Evolutionary conservation across 2,113 vertebrate genomes (phyloP).

Genomic region (Polypterus senegalus): DNA sequence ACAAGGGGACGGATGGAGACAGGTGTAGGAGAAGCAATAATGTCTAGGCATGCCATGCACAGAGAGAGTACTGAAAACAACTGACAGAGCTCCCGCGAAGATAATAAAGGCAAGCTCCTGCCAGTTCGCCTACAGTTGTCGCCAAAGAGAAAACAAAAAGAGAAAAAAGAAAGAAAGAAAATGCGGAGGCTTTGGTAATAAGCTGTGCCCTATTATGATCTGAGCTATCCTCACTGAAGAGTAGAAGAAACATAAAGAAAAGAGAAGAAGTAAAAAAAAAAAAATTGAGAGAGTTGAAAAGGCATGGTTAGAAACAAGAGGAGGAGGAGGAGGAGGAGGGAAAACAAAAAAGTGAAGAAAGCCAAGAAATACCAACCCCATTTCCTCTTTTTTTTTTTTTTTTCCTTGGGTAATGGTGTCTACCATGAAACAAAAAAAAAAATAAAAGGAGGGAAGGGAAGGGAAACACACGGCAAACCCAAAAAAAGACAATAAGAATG

Average conservation of each 20-base stretch:
- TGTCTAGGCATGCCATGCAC: slow-evolving; percentile 85
- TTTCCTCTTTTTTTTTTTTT: slow-evolving; percentile 57
- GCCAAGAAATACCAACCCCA: slow-evolving; percentile 68
- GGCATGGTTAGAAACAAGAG: slow-evolving; percentile 37
- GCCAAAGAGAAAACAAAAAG: slow-evolving; percentile 44
- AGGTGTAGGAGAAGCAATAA: slow-evolving; percentile 37
- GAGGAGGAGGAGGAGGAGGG: slow-evolving; percentile 36
- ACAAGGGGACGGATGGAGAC: slow-evolving; percentile 36
- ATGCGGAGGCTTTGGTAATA: slow-evolving; percentile 46
- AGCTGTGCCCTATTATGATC: slow-evolving; percentile 43
- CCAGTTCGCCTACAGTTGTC: slow-evolving; percentile 67
- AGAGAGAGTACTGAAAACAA: slow-evolving; percentile 56
- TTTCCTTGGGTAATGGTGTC: slow-evolving; percentile 44
- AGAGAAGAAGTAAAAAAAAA: slow-evolving; percentile 19
- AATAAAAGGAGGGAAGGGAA: slow-evolving; percentile 56
- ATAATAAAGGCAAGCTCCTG: slow-evolving; percentile 59
- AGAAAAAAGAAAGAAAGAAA: slow-evolving; percentile 36
- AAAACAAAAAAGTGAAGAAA: slow-evolving; percentile 54
- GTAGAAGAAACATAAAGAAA: slow-evolving; percentile 31
- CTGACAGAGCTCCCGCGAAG: slow-evolving; percentile 63
- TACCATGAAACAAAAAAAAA: slow-evolving; percentile 65
- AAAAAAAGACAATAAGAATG: slow-evolving; percentile 99
- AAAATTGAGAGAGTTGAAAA: slow-evolving; percentile 33
- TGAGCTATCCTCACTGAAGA: slow-evolving; percentile 39
- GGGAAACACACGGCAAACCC: slow-evolving; percentile 98